These are phyloP conservation scores for Drosophila suboccidentalis DNA, from an alignment of 2,888 invertebrate species.

Conservation along the genomic window DNA sequence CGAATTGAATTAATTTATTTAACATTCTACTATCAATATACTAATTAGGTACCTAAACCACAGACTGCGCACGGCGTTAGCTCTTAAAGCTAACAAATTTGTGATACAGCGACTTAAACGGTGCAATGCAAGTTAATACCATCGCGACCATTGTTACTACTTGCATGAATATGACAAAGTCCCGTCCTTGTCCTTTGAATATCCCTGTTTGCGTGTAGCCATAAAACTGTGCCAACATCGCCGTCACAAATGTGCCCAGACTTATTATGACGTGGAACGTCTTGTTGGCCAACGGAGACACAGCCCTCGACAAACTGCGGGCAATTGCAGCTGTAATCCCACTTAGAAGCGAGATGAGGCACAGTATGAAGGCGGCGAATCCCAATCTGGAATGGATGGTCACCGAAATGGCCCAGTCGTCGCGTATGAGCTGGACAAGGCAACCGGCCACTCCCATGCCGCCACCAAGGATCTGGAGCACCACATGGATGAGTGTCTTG, in stretches of 20 bases:
- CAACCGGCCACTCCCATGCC: constrained; percentile 78
- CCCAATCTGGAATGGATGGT: constrained; percentile 68
- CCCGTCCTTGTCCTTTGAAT: constrained; percentile 62
- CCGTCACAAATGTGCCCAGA: constrained; percentile 73
- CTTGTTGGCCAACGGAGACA: constrained; percentile 79
- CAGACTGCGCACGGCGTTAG: constrained; percentile 13
- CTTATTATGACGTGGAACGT: constrained; percentile 78
- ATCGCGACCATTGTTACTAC: constrained; percentile 73
- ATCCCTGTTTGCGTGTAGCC: constrained; percentile 77
- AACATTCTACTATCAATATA: constrained; percentile 2
- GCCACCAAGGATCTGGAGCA: constrained; percentile 76
- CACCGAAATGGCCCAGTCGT: constrained; percentile 60
- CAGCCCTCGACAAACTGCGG: constrained; percentile 39
- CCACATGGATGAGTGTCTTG: constrained; percentile 77
- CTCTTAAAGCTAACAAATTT: constrained; percentile 58
- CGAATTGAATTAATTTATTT: constrained; percentile 9
- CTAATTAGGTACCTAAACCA: constrained; percentile 1
- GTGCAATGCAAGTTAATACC: constrained; percentile 74
- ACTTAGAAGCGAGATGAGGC: constrained; percentile 72
- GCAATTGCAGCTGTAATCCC: constrained; percentile 75
- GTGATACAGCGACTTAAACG: constrained; percentile 73
- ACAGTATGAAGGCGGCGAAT: constrained; percentile 77
- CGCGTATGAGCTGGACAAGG: constrained; percentile 69
- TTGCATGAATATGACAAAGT: constrained; percentile 72
- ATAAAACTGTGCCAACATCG: constrained; percentile 79